Conservation (phyloP, 1,140 invertebrate species). For the Drosophila tristis region DNA sequence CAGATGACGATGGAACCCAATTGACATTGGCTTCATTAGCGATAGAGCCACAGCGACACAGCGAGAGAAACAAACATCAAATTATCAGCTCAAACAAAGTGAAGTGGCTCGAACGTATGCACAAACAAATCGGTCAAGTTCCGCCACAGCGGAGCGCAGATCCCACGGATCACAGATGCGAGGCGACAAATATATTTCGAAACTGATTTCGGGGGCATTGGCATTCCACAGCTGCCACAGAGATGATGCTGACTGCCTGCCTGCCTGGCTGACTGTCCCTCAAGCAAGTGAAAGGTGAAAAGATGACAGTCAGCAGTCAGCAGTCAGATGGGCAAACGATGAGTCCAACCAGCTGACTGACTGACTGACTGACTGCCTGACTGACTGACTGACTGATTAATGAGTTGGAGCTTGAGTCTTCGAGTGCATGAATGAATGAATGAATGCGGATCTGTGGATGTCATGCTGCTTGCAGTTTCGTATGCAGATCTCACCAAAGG, state of each 20-base stretch:
- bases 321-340: constrained; percentile 9
- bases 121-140: constrained; percentile 54
- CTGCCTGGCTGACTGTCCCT: neutral
- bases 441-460: neutral
- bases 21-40: constrained; percentile 70
- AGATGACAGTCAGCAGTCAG: constrained; percentile 1
- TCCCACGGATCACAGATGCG: constrained; percentile 6
- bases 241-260: too few relatives aligned
- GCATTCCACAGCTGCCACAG: constrained; percentile 1
- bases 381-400: neutral
- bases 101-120: constrained; percentile 40
- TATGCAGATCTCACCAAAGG: too few relatives aligned
- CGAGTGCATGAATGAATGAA: constrained; percentile 10
- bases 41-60: neutral
- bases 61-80: constrained; percentile 36
- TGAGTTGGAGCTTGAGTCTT: neutral
- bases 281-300: constrained; percentile 35
- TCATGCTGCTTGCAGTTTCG: too few relatives aligned
- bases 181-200: constrained; percentile 38
- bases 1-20: neutral
- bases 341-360: neutral
- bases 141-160: neutral
- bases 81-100: constrained; percentile 73
- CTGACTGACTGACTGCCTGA: too few relatives aligned
- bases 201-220: constrained; percentile 11